Percentiles rank a stretch among this genome's conserved stretches.
These are phyloP conservation scores for Lepidochrysops patricia DNA, from an alignment of 2,888 invertebrate species.

Conservation along the genomic window DNA sequence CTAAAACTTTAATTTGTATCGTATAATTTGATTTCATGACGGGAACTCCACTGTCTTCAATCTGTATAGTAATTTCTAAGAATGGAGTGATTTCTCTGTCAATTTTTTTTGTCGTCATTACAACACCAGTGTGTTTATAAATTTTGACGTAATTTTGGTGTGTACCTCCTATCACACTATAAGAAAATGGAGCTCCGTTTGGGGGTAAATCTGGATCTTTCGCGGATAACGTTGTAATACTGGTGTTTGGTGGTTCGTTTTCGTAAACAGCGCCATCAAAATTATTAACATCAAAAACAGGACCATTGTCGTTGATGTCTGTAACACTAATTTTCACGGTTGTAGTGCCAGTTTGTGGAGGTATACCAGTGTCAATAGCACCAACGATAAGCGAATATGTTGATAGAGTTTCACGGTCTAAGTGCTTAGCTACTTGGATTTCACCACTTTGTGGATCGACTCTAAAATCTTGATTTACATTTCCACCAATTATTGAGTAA, in stretches of 20 bases:
- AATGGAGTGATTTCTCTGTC: constrained; percentile 88
- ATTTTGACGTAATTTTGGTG: constrained; percentile 84
- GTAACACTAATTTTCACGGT: constrained; percentile 85
- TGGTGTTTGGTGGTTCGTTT: constrained; percentile 89
- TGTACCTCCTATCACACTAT: constrained; percentile 84
- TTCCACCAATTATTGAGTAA: constrained; percentile 90
- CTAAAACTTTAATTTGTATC: constrained; percentile 83
- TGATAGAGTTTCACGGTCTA: constrained; percentile 88
- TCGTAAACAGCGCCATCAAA: constrained; percentile 87
- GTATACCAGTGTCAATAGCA: constrained; percentile 90
- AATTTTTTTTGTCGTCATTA: constrained; percentile 84
- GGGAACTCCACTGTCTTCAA: constrained; percentile 91
- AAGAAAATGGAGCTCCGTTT: constrained; percentile 93
- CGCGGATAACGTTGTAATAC: constrained; percentile 88
- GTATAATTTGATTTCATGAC: constrained; percentile 87
- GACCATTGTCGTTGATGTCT: constrained; percentile 96
- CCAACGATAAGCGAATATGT: constrained; percentile 85
- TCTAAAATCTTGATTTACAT: constrained; percentile 87
- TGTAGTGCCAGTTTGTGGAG: constrained; percentile 94
- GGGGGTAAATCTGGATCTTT: constrained; percentile 92
- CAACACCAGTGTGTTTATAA: constrained; percentile 85
- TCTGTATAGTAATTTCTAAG: constrained; percentile 85
- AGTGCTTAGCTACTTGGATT: constrained; percentile 81
- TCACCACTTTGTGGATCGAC: constrained; percentile 90
- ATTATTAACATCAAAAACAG: constrained; percentile 82